Base-by-base conservation (phyloP, 2,797 vertebrate species). In the Phaenicophaeus curvirostris region DNA sequence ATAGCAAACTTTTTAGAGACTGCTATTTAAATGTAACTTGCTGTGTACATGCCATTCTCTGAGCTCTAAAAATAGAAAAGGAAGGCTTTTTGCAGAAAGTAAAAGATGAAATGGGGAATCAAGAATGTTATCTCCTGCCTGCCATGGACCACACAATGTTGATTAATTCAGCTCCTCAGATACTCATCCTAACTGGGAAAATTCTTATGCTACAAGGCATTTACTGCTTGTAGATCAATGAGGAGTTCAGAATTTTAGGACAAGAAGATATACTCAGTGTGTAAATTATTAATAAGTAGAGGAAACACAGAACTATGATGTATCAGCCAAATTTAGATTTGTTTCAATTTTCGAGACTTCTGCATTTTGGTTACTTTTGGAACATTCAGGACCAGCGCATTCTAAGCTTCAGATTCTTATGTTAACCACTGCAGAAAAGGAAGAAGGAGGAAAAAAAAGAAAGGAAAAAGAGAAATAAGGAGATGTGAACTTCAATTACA, bases 61-160 rank as follows among this genome's bases (percentile, higher is more conserved):
- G 20, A 65, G 93, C 73, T 84, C 86, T 81, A 68, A 87, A 90
- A 86, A 88, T 57, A 88, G 2, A 35, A 7, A 48, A 53, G 79
- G 87, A 73, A 69, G 31, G 79, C 15, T 88, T 90, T 90, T 61
- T 80, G 54, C 51, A 81, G 90, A 30, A 57, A 74, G 68, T 8
- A 86, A 72, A 63, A 63, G 82, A 67, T 84, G 82, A 35, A 74
- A 66, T 1, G 5, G 30, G 57, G 62, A 53, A 53, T 59, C 1
- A 6, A 71, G 91, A 54, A 13, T 91, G 90, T 92, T 87, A 82
- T 85, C 75, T 95, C 57, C 75, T 3, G 8, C n/a, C 82, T 94
- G 79, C 73, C 31, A 51, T 84, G 71, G 62, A 74, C 59, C 80
- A 46, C 74, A 25, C 44, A 27, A 16, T 15, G 61, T 44, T 85